Percentiles rank a stretch among this genome's conserved stretches.
Evolutionary conservation across 2,888 invertebrate species (phyloP).

Genomic region (Margaritifera margaritifera): DNA sequence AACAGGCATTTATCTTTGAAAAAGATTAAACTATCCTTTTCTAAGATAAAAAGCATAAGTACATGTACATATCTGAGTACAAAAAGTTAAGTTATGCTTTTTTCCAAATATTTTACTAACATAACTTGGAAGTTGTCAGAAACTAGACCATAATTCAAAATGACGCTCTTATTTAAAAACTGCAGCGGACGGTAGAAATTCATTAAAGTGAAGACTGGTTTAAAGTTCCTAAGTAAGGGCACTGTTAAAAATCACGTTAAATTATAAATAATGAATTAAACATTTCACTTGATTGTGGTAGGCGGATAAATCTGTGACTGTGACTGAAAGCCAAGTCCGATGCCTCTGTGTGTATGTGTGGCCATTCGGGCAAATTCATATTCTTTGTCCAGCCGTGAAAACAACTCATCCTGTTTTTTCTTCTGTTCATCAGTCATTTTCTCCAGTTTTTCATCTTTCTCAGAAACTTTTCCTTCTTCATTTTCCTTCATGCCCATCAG

Average conservation of each 20-base stretch:
- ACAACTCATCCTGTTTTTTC: slow-evolving; percentile 80
- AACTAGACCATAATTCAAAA: too few species aligned
- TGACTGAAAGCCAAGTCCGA: slow-evolving; percentile 75
- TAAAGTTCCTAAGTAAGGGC: background rate
- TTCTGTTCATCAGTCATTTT: slow-evolving; percentile 58
- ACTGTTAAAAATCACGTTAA: background rate
- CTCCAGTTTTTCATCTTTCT: slow-evolving; percentile 25
- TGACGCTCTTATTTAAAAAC: too few species aligned
- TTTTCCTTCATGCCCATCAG: slow-evolving; percentile 93
- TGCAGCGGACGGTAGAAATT: too few species aligned
- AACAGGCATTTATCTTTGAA: too few species aligned
- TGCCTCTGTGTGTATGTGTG: slow-evolving; percentile 92
- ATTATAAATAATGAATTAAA: background rate
- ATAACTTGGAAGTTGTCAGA: too few species aligned
- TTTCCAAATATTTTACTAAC: too few species aligned
- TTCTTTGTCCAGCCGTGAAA: slow-evolving; percentile 94
- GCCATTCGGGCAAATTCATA: slow-evolving; percentile 96
- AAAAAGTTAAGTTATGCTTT: too few species aligned
- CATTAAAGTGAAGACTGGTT: background rate
- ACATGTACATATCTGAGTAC: too few species aligned
- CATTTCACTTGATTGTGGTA: slow-evolving; percentile 16
- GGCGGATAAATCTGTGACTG: slow-evolving; percentile 39
- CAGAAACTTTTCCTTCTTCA: slow-evolving; percentile 49
- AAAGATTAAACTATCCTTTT: too few species aligned
- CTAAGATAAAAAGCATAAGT: too few species aligned